These are phyloP conservation scores for Cinclus cinclus DNA, from an alignment of 2,113 vertebrate genomes.

Conservation along the genomic window DNA sequence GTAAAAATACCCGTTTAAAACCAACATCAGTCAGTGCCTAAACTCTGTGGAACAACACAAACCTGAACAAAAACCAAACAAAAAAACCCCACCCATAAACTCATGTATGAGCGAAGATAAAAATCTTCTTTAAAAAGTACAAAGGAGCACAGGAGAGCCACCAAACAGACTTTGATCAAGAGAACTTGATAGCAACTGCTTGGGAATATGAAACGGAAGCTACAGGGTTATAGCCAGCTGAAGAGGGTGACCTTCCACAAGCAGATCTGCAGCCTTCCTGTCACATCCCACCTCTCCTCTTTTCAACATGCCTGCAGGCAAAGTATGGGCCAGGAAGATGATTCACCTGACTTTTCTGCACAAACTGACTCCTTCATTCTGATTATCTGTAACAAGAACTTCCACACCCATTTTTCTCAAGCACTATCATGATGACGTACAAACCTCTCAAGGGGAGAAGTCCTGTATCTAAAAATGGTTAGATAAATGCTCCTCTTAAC, in stretches of 20 bases:
- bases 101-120: not conserved
- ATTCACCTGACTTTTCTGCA: not conserved
- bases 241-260: not conserved
- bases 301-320: not conserved
- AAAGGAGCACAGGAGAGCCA: not conserved
- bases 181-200: not conserved
- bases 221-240: rapidly evolving
- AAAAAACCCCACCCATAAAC: not conserved
- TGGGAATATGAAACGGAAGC: not conserved
- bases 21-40: not conserved
- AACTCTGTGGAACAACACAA: not conserved
- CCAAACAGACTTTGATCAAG: not conserved
- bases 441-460: not conserved
- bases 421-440: not conserved
- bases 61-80: not conserved
- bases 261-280: not conserved
- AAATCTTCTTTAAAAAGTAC: not conserved
- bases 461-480: not conserved
- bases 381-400: not conserved
- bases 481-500: not conserved
- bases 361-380: not conserved
- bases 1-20: not conserved
- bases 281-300: not conserved
- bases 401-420: not conserved
- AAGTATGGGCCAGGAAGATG: not conserved